Evolutionary conservation across 2,797 vertebrate species (phyloP), one percentile per base, ranked within the genome.

Genomic region (Sarcophilus harrisii): DNA sequence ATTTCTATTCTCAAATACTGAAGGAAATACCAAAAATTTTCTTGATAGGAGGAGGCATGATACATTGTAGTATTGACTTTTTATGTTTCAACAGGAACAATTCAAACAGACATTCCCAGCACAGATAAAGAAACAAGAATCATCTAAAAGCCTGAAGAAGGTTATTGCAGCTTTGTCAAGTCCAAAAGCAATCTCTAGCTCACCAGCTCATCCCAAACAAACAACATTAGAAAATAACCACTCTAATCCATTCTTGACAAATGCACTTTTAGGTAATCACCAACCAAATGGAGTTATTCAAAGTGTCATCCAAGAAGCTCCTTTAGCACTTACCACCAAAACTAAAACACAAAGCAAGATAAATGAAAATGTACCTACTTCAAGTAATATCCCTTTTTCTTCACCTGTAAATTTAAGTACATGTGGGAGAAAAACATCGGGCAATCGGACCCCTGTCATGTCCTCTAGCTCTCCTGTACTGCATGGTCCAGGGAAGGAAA

Each of bases 301-400:
- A 92, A 98, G 98, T 91, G 98, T 99, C 94, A 99, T 99, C 98
- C 99, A 99, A 98, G 99, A 99, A 93, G 99, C 99, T 96, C 99
- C 99, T 93, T 98, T 99, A 98, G 99, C 99, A 96, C 99, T 99
- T 97, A 99, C 99, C 97, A 99, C 99, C 89, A 99, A 99, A 98
- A 98, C 98, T 92, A 99, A 99, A 98, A 95, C 98, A 91, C 99
- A 99, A 94, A 98, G 96, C 97, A 99, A 99, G 98, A 96, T 97
- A 87, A 98, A 92, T 57, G 99, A 99, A 96, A 99, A 98, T 28
- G 96, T 98, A 97, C 97, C 98, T 94, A 96, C 98, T 94, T 97
- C 99, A 95, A 97, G 98, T 94, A 98, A 98, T 96, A 97, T 98
- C 57, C 97, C 98, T 18, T 99, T 98, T 98, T 98, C 98, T 96